phyloP scores from a whole-genome alignment of 2,113 vertebrate species.

The Genyomyrus donnyi region DNA sequence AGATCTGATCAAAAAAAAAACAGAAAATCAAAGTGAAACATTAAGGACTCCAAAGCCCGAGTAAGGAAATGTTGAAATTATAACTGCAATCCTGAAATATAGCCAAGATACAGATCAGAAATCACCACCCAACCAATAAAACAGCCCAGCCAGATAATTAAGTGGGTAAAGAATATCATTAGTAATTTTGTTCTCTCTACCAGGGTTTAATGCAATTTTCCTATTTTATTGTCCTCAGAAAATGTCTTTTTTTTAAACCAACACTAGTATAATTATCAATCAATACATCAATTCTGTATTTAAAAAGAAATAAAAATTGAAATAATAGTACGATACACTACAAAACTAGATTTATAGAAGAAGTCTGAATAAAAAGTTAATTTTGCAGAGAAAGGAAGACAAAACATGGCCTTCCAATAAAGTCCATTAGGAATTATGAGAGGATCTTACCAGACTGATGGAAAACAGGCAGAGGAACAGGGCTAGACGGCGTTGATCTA shows the following conservation, averaged over 20 bases:
- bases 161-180: background rate
- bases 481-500: constrained; percentile 48
- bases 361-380: background rate
- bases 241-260: background rate
- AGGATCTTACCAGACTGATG: constrained; percentile 58
- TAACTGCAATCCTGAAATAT: background rate
- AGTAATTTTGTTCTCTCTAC: background rate
- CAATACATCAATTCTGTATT: background rate
- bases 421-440: background rate
- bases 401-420: background rate
- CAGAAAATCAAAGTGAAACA: background rate
- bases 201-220: background rate
- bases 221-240: background rate
- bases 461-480: constrained; percentile 57
- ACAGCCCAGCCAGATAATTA: background rate
- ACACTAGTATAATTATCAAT: background rate
- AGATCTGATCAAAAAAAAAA: background rate
- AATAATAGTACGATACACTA: background rate
- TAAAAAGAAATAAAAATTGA: background rate
- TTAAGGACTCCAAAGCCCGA: background rate
- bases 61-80: background rate
- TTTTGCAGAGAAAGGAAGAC: background rate
- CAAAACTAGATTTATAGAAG: background rate
- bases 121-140: background rate
- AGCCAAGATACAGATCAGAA: background rate